phyloP scores from a whole-genome alignment of 2,888 invertebrate genomes.

The Heliconius erato region DNA sequence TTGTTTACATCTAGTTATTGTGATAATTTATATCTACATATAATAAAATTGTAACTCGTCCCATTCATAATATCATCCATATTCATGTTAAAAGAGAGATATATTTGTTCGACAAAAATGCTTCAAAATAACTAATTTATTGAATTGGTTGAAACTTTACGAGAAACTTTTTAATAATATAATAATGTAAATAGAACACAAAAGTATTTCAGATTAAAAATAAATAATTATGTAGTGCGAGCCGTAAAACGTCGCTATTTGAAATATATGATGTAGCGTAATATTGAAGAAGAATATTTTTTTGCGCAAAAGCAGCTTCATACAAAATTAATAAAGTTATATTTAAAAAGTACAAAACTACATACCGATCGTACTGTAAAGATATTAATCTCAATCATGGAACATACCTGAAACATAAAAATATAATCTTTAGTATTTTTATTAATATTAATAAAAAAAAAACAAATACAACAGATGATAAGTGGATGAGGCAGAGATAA shows the following conservation, averaged over 20 bases:
- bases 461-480: no score
- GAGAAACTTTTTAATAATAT: no score
- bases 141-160: no score
- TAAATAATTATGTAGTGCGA: no score
- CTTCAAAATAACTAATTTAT: no score
- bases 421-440: constrained; percentile 2
- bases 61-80: no score
- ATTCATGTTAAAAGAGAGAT: no score
- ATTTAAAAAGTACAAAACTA: not conserved
- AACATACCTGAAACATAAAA: constrained; percentile 35
- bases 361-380: not conserved
- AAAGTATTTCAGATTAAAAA: not conserved
- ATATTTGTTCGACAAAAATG: no score
- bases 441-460: not conserved
- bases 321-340: not conserved
- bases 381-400: not conserved
- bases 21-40: no score
- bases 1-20: no score
- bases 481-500: no score
- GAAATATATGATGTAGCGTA: not conserved
- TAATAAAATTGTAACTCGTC: no score
- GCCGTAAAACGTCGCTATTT: not conserved
- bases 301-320: not conserved
- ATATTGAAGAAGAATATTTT: not conserved
- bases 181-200: not conserved